Conservation (phyloP, 2,113 vertebrate genomes). For the Papio anubis region DNA sequence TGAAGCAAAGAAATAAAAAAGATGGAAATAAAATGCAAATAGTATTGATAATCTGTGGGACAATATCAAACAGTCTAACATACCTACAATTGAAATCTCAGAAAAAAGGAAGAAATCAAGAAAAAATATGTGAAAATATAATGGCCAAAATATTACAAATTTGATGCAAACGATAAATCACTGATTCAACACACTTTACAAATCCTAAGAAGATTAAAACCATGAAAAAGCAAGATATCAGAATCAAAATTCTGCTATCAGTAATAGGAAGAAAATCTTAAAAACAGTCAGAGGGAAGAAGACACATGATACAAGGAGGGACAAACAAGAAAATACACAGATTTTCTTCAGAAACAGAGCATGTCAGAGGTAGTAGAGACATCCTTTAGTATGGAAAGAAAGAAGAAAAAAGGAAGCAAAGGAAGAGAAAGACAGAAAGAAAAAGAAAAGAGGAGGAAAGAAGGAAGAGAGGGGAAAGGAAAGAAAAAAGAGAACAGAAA, state of each 20-base stretch:
- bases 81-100: not conserved
- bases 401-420: not conserved
- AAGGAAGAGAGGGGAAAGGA: not conserved
- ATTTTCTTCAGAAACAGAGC: not conserved
- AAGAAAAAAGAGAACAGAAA: not conserved
- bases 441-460: not conserved
- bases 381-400: not conserved
- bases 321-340: not conserved
- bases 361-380: not conserved
- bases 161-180: not conserved
- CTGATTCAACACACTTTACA: not conserved
- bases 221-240: not conserved
- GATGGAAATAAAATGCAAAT: not conserved
- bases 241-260: not conserved
- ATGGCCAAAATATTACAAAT: not conserved
- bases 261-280: not conserved
- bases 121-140: not conserved
- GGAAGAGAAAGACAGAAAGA: not conserved
- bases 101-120: not conserved
- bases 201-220: not conserved
- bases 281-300: not conserved
- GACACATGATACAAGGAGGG: too few relatives aligned
- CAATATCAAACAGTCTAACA: not conserved
- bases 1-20: not conserved
- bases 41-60: too few relatives aligned